Evolutionary conservation across 2,113 vertebrate genomes (phyloP).

Genomic region (Daphoenositta chrysoptera): DNA sequence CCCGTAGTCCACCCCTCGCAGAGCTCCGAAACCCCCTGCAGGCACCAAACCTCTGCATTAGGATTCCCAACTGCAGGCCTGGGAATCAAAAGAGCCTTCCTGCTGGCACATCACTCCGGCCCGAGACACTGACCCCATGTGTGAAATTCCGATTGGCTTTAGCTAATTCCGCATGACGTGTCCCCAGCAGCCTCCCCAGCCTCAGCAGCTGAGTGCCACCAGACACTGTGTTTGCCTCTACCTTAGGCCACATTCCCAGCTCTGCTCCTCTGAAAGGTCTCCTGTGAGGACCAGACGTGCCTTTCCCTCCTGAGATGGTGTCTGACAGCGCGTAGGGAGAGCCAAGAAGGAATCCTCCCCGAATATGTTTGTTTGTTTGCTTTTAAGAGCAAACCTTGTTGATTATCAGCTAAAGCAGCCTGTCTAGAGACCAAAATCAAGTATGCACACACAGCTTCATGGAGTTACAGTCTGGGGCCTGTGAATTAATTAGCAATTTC

Average conservation of each 20-base stretch:
- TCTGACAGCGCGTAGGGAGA: not conserved
- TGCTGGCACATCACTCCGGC: not conserved
- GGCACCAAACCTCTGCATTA: not conserved
- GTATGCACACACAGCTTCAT: not conserved
- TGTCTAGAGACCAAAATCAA: not conserved
- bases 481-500: constrained; percentile 43
- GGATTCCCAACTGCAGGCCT: not conserved
- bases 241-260: not conserved
- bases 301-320: not conserved
- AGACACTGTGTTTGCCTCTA: not conserved
- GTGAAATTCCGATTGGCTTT: constrained; percentile 14
- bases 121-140: not conserved
- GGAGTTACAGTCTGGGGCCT: not conserved
- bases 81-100: not conserved
- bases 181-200: not conserved
- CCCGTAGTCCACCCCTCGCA: not conserved
- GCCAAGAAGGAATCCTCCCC: not conserved
- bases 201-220: not conserved
- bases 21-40: not conserved
- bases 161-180: not conserved
- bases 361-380: not conserved
- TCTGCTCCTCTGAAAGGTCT: not conserved
- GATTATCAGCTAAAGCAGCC: not conserved
- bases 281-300: constrained; percentile 19
- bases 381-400: not conserved